phyloP scores from a whole-genome alignment of 2,797 vertebrate species.

The Muraenolepis orangiensis region DNA sequence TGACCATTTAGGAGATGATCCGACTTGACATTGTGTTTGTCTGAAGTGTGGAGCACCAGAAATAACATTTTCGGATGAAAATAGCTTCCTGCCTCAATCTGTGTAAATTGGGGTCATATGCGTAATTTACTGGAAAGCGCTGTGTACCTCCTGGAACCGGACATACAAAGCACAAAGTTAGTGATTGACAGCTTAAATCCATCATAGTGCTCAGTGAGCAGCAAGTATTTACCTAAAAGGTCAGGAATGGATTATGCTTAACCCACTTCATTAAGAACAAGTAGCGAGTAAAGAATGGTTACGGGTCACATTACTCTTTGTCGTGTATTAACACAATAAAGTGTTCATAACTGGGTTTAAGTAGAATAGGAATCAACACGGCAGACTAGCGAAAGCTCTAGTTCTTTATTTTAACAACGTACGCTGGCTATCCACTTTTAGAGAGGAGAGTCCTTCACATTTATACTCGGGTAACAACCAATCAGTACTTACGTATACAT shows the following conservation, averaged over 20 bases:
- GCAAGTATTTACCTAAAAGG: conserved; percentile 47
- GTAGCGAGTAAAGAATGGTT: not conserved
- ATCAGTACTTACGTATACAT: too few relatives aligned
- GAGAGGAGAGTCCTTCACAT: too few relatives aligned
- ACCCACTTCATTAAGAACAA: conserved; percentile 6
- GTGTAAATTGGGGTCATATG: conserved; percentile 25
- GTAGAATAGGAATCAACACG: too few relatives aligned
- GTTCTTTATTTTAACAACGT: too few relatives aligned
- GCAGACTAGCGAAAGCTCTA: too few relatives aligned
- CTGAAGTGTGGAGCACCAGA: not conserved
- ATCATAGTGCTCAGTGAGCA: conserved; percentile 51
- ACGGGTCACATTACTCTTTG: not conserved
- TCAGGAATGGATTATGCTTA: conserved; percentile 43
- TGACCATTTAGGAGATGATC: not conserved
- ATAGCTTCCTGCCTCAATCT: conserved; percentile 24
- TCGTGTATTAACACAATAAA: too few relatives aligned
- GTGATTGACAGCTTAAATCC: conserved; percentile 43
- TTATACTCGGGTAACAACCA: too few relatives aligned
- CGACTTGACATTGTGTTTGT: not conserved
- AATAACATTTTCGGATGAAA: not conserved
- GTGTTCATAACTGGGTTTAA: too few relatives aligned
- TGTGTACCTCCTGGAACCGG: conserved; percentile 20
- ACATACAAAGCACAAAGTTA: conserved; percentile 36
- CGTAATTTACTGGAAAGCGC: conserved; percentile 33
- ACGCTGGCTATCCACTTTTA: too few relatives aligned